These are phyloP conservation scores for Aurelia sp. DNA, from an alignment of 30 jellyfish, hydroid and myxozoan genomes.

Conservation along the genomic window DNA sequence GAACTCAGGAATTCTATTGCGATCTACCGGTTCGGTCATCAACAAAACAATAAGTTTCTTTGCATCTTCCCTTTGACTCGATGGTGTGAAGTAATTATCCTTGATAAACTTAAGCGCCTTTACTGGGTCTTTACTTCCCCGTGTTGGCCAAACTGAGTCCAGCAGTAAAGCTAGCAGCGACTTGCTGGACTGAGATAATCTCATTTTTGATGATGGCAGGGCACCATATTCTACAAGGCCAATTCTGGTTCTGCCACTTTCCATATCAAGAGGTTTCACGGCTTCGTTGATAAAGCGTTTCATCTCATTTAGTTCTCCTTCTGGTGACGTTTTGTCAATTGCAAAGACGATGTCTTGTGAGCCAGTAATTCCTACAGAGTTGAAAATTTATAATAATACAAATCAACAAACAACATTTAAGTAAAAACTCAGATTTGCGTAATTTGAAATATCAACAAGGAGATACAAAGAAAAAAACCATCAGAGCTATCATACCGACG, in stretches of 20 bases:
- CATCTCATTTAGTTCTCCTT: slow-evolving; percentile 18
- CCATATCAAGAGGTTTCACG: slow-evolving; percentile 11
- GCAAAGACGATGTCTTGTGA: slow-evolving; percentile 54
- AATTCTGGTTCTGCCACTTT: slow-evolving; percentile 15
- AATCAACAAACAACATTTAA: no score
- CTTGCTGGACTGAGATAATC: slow-evolving; percentile 5
- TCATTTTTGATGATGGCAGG: slow-evolving; percentile 14
- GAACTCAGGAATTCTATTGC: background rate
- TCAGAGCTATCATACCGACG: no score
- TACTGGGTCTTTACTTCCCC: slow-evolving; percentile 29
- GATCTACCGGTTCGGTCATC: slow-evolving; percentile 25
- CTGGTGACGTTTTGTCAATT: slow-evolving; percentile 39
- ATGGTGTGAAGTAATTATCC: slow-evolving; percentile 1
- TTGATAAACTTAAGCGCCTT: slow-evolving; percentile 41
- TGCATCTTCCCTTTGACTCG: slow-evolving; percentile 30
- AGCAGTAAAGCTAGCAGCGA: slow-evolving; percentile 10
- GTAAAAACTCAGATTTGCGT: no score
- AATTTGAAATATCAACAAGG: no score
- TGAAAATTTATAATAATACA: background rate
- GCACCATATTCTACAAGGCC: slow-evolving; percentile 52
- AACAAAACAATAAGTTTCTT: slow-evolving; percentile 29
- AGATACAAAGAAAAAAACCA: no score
- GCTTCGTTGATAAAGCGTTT: slow-evolving; percentile 40
- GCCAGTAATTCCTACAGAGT: slow-evolving; percentile 38
- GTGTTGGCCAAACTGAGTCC: background rate